A percentile compares a stretch with the other conserved stretches of the same genome.
phyloP scores from a whole-genome alignment of 2,113 vertebrate species.

The Xenopus laevis region DNA sequence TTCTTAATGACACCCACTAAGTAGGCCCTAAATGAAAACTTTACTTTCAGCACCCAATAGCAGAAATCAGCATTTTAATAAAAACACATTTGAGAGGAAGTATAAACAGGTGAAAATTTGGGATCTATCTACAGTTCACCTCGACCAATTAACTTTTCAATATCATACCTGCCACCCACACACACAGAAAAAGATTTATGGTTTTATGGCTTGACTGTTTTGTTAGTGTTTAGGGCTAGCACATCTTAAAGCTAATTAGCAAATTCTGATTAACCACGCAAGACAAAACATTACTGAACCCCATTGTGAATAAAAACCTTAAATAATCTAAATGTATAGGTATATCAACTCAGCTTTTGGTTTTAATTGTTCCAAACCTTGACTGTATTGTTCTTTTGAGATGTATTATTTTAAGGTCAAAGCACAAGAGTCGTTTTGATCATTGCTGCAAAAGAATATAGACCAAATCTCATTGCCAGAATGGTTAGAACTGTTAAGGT shows the following conservation, averaged over 20 bases:
- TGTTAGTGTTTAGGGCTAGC: slow-evolving; percentile 21
- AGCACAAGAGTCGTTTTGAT: too few species aligned
- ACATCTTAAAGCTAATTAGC: slow-evolving; percentile 15
- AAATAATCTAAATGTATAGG: slow-evolving; percentile 26
- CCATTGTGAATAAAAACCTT: slow-evolving; percentile 21
- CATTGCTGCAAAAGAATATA: too few species aligned
- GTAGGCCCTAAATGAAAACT: slow-evolving; percentile 47
- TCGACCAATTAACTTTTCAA: slow-evolving; percentile 45
- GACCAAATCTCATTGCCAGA: too few species aligned
- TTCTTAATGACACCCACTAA: slow-evolving; percentile 56
- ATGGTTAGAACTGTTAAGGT: too few species aligned
- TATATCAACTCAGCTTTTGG: background rate
- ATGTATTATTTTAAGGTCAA: too few species aligned
- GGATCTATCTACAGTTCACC: slow-evolving; percentile 46
- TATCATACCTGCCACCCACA: slow-evolving; percentile 25
- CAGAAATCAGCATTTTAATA: slow-evolving; percentile 44
- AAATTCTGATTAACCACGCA: slow-evolving; percentile 33
- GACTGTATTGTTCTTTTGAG: too few species aligned
- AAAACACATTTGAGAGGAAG: slow-evolving; percentile 24
- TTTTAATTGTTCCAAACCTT: slow-evolving; percentile 17
- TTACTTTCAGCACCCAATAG: slow-evolving; percentile 41
- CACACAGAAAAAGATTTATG: slow-evolving; percentile 29
- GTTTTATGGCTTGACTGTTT: slow-evolving; percentile 25
- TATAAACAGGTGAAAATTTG: slow-evolving; percentile 43
- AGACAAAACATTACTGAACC: slow-evolving; percentile 23